Base-by-base conservation (phyloP, 2,888 invertebrate species). In the Digitonthophagus gazella region DNA sequence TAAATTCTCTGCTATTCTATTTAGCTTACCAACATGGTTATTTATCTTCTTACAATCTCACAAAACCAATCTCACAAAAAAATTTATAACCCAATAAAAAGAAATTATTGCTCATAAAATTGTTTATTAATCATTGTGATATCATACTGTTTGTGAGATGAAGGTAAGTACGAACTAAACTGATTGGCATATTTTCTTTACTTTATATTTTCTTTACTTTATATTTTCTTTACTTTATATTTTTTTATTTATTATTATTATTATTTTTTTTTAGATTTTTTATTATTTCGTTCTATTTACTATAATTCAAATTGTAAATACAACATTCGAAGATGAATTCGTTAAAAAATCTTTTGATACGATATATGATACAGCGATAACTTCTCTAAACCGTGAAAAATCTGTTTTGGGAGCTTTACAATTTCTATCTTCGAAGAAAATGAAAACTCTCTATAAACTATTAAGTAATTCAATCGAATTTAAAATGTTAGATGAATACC, bases 1-100 rank as follows among this genome's bases (percentile, higher is more conserved):
- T 19, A 61, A 61, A 61, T 61, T 44, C 28, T 44, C 11, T 61
- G 8, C n/a, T 20, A 61, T 18, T 16, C 4, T 16, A 18, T 20
- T 20, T 61, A 61, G 19, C 61, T 19, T 61, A 61, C 61, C 61
- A 19, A 19, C 61, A 61, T 61, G 16, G 11, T 44, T 11, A 11
- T 44, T 44, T 44, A 44, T 44, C 28, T 44, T 44, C 11, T n/a
- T n/a, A n/a, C n/a, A n/a, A n/a, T n/a, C n/a, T n/a, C n/a, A n/a
- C n/a, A n/a, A n/a, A n/a, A n/a, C n/a, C n/a, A n/a, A n/a, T n/a
- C n/a, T n/a, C n/a, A n/a, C n/a, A n/a, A n/a, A n/a, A n/a, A 44
- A 44, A 44, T 44, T 44, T 44, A 44, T 44, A 44, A 11, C 1
- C 28, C 28, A 44, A 44, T 44, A 8, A 44, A 44, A 44, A 22